Evolutionary conservation across 1,140 invertebrate species (phyloP).

Genomic region (Heliconius congener): DNA sequence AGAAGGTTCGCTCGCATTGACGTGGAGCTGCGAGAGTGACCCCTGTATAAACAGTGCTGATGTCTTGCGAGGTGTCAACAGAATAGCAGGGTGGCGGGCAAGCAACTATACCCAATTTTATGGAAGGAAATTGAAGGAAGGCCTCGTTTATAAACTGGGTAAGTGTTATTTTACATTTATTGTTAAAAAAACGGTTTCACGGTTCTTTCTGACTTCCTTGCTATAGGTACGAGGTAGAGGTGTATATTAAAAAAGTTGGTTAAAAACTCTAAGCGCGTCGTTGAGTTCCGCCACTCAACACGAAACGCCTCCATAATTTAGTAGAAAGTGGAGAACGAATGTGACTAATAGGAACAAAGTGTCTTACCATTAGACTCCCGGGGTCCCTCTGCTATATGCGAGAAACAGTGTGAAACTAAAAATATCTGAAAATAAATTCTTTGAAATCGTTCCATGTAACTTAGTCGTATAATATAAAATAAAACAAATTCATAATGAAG

Average conservation of each 20-base stretch:
- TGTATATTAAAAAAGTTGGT: too few species aligned
- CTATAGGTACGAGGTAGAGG: too few species aligned
- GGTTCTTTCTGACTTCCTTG: too few species aligned
- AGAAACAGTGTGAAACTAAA: not conserved
- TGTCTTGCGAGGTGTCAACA: conserved; percentile 86
- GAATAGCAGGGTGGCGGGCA: conserved; percentile 87
- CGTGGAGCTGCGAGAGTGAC: conserved; percentile 87
- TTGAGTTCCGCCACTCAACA: too few species aligned
- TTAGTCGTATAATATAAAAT: not conserved
- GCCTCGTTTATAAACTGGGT: conserved; percentile 88
- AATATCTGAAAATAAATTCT: not conserved
- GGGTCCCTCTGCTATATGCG: not conserved
- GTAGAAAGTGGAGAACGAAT: not conserved
- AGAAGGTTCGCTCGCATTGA: conserved; percentile 43
- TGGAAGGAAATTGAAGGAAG: conserved; percentile 91
- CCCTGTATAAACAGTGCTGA: conserved; percentile 88
- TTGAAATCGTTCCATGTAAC: not conserved
- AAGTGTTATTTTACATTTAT: conserved; percentile 54
- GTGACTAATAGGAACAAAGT: not conserved
- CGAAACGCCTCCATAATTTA: too few species aligned
- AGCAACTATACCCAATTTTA: conserved; percentile 92
- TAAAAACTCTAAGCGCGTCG: too few species aligned
- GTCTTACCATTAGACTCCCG: not conserved
- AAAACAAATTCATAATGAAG: not conserved
- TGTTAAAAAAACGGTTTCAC: not conserved